Evolutionary conservation across 2,113 vertebrate species (phyloP).

Genomic region (Ammodytes marinus): DNA sequence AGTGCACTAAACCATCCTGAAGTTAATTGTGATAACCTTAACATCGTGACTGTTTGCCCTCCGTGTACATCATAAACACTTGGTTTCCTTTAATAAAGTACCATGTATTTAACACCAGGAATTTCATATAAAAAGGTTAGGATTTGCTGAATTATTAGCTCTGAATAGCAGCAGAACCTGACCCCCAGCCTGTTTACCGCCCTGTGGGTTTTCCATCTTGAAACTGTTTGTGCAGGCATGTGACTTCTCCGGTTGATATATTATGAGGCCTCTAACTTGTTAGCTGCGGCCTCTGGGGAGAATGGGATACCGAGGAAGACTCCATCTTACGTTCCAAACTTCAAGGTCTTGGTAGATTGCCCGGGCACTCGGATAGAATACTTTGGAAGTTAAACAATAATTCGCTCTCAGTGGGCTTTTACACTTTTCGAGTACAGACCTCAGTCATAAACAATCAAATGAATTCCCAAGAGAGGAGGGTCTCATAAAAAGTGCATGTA

Average conservation of each 20-base stretch:
- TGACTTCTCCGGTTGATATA: conserved; percentile 24
- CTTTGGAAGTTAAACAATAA: conserved; percentile 23
- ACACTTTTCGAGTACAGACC: background rate
- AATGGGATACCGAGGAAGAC: conserved; percentile 8
- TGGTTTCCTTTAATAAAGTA: background rate
- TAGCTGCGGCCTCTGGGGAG: conserved; percentile 22
- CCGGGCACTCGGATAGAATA: background rate
- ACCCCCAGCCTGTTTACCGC: conserved; percentile 35
- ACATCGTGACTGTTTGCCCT: conserved; percentile 40
- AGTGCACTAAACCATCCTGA: conserved; percentile 28
- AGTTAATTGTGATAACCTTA: conserved; percentile 22
- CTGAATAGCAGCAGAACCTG: conserved; percentile 1
- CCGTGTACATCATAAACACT: conserved; percentile 6
- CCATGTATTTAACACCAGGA: background rate
- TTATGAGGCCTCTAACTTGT: conserved; percentile 33
- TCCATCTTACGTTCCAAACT: conserved; percentile 31
- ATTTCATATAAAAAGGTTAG: conserved; percentile 5
- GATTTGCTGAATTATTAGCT: conserved; percentile 8
- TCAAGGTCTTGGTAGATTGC: conserved; percentile 43
- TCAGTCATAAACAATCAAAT: background rate
- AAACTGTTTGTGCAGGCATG: conserved; percentile 29
- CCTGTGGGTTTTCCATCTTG: conserved; percentile 43
- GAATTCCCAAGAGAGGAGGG: too few relatives aligned
- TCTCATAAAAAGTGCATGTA: background rate
- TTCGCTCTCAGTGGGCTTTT: background rate